Evolutionary conservation across 37 sponge, comb jelly and placozoan genomes (phyloP), one percentile per base, ranked within the genome.

Genomic region (Cliona cf. orientalis): DNA sequence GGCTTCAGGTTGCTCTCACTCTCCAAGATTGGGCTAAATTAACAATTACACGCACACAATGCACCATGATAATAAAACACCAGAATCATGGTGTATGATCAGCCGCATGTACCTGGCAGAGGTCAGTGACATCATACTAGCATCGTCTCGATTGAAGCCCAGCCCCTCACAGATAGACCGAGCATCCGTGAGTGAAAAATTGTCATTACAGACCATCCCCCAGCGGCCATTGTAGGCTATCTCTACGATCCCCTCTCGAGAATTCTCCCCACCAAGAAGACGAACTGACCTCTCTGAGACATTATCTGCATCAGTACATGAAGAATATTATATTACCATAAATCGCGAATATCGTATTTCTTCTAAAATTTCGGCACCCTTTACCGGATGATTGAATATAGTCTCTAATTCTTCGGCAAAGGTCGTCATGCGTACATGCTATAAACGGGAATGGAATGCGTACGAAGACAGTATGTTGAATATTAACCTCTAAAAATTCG

Each of bases 1-100:
- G 84, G 76, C 76, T 84, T 75, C 69, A 75, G 43, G 65, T 55
- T 43, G 31, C 69, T 75, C 76, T 81, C 72, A 67, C 5, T 3
- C 5, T 25, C 11, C 60, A 59, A 12, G 28, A 59, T 29, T 14
- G 23, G 60, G 5, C 60, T 9, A 29, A 29, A 9, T 12, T 14
- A 29, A 12, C 11, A 59, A 9, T 59, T 29, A 59, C n/a, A n/a
- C n/a, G n/a, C n/a, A n/a, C 28, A 25, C 60, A 59, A 59, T 9
- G 12, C 5, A 59, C 4, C 23, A 59, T 14, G 14, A 59, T 59
- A 29, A 9, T 59, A 9, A 59, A 59, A 9, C 14, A 59, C 4
- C 32, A 37, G 38, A 5, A 12, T 49, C 55, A 49, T 49, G 17
- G 14, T 19, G 55, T 19, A 11, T 19, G 11, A 49, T 11, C 11